Percentiles rank a stretch among this genome's conserved stretches.
Conservation (phyloP, 2,797 vertebrate genomes). For the Epinephelus coioides region DNA sequence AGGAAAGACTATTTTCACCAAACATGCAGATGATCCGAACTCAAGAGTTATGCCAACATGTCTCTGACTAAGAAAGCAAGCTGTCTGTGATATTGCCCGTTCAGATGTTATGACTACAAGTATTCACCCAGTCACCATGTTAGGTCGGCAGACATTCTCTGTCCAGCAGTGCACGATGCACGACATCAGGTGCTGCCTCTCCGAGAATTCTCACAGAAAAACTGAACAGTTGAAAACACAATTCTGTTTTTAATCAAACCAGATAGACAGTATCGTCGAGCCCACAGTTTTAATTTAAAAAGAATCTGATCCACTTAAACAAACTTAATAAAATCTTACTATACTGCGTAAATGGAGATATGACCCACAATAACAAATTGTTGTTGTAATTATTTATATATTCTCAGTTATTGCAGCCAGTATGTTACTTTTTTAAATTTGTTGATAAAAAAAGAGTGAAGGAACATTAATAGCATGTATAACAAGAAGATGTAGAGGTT, state of each 20-base stretch:
- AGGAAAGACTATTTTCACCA: no score
- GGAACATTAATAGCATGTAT: not conserved
- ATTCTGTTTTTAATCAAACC: not conserved
- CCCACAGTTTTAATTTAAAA: no score
- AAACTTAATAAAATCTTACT: not conserved
- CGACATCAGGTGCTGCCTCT: no score
- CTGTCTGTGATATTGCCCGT: not conserved
- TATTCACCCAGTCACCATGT: not conserved
- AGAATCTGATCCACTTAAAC: not conserved
- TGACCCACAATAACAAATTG: not conserved
- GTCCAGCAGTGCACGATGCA: not conserved
- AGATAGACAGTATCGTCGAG: no score
- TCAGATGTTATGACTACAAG: not conserved
- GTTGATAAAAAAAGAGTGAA: not conserved
- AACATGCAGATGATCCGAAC: no score
- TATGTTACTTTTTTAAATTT: not conserved
- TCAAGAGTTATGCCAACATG: no score
- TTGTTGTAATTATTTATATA: not conserved
- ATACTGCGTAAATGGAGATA: no score
- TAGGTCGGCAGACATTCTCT: not conserved
- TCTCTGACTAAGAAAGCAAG: no score
- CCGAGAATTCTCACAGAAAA: not conserved
- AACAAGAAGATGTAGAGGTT: slow-evolving; percentile 1
- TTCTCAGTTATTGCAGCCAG: not conserved
- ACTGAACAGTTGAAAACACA: not conserved